These are phyloP conservation scores for Oreocharis arfaki DNA, from an alignment of 2,113 vertebrate genomes.

Conservation along the genomic window DNA sequence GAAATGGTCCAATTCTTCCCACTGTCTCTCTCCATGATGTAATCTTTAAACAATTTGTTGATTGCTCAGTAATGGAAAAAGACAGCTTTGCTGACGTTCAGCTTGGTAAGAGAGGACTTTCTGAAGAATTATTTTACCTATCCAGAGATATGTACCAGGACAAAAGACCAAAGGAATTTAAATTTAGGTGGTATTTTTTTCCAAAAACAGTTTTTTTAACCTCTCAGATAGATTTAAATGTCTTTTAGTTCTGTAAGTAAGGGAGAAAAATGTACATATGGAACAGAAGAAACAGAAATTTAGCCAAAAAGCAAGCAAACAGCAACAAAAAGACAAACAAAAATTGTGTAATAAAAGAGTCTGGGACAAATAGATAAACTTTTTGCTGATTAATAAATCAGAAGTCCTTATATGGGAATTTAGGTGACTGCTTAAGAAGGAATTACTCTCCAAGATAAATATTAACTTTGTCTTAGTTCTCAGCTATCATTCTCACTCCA, in stretches of 20 bases:
- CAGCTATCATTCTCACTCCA: neutral
- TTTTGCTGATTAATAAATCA: neutral
- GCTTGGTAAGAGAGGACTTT: neutral
- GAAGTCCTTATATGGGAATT: neutral
- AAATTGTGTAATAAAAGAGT: neutral
- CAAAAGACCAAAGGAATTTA: neutral
- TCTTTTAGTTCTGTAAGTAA: neutral
- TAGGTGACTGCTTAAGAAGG: neutral
- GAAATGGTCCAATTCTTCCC: neutral
- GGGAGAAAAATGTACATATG: neutral
- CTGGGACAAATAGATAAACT: neutral
- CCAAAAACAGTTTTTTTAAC: neutral
- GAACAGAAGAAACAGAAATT: neutral
- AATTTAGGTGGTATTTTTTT: neutral
- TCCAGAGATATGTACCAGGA: neutral
- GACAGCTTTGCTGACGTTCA: neutral
- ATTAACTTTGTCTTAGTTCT: neutral
- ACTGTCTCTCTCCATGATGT: neutral
- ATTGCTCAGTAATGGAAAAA: neutral
- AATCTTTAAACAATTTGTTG: neutral
- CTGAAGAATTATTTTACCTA: neutral
- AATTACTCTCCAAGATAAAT: neutral
- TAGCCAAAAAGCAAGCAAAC: neutral
- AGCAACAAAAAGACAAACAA: neutral
- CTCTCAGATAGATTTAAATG: neutral